These are phyloP conservation scores for Lagocephalus sceleratus DNA, from an alignment of 2,797 vertebrate genomes.

Conservation along the genomic window DNA sequence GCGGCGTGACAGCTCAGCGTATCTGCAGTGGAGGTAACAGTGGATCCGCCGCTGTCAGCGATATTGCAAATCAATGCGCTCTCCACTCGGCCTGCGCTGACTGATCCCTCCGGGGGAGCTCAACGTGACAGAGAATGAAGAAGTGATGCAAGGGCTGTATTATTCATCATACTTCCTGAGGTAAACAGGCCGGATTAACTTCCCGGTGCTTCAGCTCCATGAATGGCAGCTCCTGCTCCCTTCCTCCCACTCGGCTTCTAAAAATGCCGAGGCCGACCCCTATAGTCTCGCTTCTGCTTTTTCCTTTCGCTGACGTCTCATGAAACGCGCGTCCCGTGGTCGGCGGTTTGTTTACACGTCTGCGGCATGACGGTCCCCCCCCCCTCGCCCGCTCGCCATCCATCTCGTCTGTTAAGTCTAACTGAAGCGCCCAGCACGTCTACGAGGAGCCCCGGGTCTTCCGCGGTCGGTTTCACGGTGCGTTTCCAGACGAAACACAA, in stretches of 20 bases:
- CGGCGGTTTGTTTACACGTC: too few relatives aligned
- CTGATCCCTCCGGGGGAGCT: slow-evolving; percentile 27
- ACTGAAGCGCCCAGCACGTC: too few relatives aligned
- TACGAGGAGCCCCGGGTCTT: too few relatives aligned
- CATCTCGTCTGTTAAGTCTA: too few relatives aligned
- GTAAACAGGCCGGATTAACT: neutral
- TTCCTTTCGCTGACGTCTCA: slow-evolving; percentile 15
- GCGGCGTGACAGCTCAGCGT: slow-evolving; percentile 35
- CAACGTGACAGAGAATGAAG: slow-evolving; percentile 21
- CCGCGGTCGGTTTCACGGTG: neutral
- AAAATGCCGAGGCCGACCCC: slow-evolving; percentile 25
- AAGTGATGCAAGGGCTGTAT: slow-evolving; percentile 1
- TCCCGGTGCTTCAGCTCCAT: slow-evolving; percentile 9
- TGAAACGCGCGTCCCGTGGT: neutral
- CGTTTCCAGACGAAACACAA: neutral
- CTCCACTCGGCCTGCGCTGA: slow-evolving; percentile 9
- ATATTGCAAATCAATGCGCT: slow-evolving; percentile 47
- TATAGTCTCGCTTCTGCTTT: slow-evolving; percentile 38
- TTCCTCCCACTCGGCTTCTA: slow-evolving; percentile 11
- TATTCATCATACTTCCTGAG: neutral
- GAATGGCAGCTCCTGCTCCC: slow-evolving; percentile 3
- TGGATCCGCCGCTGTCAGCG: slow-evolving; percentile 21
- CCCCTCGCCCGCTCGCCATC: too few relatives aligned
- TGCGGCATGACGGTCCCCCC: too few relatives aligned
- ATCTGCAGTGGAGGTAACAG: slow-evolving; percentile 12